phyloP scores from a whole-genome alignment of 2,888 invertebrate genomes.

The Yponomeuta plumbellus region DNA sequence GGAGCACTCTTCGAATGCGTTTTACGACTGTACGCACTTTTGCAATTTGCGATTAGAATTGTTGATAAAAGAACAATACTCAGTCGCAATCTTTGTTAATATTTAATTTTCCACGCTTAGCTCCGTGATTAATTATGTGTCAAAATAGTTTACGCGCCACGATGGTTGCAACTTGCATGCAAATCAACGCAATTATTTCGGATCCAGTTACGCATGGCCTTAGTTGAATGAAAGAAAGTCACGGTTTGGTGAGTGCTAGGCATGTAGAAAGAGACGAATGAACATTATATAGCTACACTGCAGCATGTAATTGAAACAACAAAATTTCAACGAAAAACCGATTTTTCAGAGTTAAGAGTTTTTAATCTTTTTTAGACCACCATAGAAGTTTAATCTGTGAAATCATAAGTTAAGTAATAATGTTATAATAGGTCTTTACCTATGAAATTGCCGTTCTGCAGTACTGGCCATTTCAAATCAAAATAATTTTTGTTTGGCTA shows the following conservation, averaged over 20 bases:
- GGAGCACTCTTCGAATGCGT: slow-evolving; percentile 16
- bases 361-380: too few species aligned
- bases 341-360: too few species aligned
- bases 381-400: too few species aligned
- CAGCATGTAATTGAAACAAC: too few species aligned
- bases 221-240: neutral
- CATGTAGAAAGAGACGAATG: neutral
- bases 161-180: neutral
- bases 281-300: too few species aligned
- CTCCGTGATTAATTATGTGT: slow-evolving; percentile 3
- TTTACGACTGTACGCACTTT: slow-evolving; percentile 10
- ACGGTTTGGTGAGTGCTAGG: neutral
- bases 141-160: neutral
- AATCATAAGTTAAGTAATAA: too few species aligned
- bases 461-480: too few species aligned
- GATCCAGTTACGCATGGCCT: neutral
- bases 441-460: too few species aligned
- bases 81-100: slow-evolving; percentile 1
- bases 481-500: too few species aligned
- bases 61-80: neutral
- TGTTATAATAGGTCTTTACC: too few species aligned
- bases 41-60: neutral
- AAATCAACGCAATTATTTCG: neutral
- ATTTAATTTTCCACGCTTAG: neutral
- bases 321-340: too few species aligned